These are phyloP conservation scores for Brachyptera putata DNA, from an alignment of 2,888 invertebrate genomes.

Conservation along the genomic window DNA sequence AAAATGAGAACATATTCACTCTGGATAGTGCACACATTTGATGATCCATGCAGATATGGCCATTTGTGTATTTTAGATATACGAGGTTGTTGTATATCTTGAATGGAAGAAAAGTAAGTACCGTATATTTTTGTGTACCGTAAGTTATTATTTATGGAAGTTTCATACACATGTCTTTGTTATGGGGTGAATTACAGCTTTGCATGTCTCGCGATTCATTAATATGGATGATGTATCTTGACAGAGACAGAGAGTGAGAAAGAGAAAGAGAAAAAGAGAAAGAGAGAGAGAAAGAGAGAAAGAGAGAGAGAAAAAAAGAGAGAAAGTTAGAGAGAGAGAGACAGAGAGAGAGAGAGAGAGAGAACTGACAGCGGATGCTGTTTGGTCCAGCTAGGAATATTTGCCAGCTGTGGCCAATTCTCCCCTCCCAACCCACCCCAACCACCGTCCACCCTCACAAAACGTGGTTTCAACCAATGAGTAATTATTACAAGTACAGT, in stretches of 20 bases:
- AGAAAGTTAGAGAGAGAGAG: slow-evolving; percentile 19
- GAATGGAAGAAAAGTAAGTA: too few species aligned
- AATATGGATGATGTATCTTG: neutral
- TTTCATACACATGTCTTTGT: too few species aligned
- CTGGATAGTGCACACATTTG: too few species aligned
- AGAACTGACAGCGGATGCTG: slow-evolving; percentile 1
- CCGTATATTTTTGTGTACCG: too few species aligned
- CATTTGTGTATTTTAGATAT: too few species aligned
- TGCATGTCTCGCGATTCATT: neutral
- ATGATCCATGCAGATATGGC: too few species aligned
- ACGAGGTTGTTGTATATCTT: too few species aligned
- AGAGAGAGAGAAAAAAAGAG: slow-evolving; percentile 24
- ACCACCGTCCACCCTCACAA: neutral
- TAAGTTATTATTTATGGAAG: too few species aligned
- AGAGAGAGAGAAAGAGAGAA: slow-evolving; percentile 21
- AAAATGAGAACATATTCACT: too few species aligned
- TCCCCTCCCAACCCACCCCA: neutral
- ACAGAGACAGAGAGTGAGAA: slow-evolving; percentile 29
- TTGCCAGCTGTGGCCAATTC: slow-evolving; percentile 3
- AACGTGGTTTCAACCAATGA: slow-evolving; percentile 9
- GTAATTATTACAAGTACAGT: slow-evolving; percentile 16
- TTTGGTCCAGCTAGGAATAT: slow-evolving; percentile 3
- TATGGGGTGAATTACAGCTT: too few species aligned
- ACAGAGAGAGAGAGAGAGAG: slow-evolving; percentile 26
- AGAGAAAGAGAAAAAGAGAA: slow-evolving; percentile 15